A percentile compares a stretch with the other conserved stretches of the same genome.
Evolutionary conservation across 2,888 invertebrate species (phyloP).

Genomic region (Heteromyza rotundicornis): DNA sequence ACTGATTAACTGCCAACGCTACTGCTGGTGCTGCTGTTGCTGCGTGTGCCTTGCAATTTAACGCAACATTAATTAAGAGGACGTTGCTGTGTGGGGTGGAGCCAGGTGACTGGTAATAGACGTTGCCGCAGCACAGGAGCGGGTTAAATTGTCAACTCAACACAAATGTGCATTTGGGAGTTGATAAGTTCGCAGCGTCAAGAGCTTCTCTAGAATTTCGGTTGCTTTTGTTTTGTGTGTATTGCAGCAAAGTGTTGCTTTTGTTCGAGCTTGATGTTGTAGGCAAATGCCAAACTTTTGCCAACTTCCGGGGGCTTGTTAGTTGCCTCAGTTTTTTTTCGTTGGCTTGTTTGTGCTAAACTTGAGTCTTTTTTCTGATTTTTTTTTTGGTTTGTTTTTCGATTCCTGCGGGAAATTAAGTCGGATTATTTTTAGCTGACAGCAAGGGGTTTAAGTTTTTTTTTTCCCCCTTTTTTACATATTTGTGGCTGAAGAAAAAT

Average conservation of each 20-base stretch:
- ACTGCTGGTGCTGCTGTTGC: background rate
- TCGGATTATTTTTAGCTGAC: no score
- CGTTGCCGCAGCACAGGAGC: background rate
- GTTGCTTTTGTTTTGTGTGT: background rate
- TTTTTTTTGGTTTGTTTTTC: background rate
- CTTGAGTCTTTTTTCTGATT: background rate
- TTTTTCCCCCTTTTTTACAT: no score
- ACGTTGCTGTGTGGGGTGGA: background rate
- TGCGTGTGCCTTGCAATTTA: background rate
- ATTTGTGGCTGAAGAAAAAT: no score
- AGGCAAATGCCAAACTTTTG: no score
- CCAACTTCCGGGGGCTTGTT: background rate
- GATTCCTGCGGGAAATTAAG: constrained; percentile 2
- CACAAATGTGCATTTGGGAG: constrained; percentile 1
- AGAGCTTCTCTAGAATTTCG: background rate
- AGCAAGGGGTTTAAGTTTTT: no score
- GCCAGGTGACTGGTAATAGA: background rate
- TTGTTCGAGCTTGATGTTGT: no score
- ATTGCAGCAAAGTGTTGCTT: no score
- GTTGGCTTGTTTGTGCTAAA: background rate
- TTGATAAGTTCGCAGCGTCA: background rate
- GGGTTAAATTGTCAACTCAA: background rate
- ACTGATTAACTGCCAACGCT: constrained; percentile 1
- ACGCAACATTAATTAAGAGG: constrained; percentile 3
- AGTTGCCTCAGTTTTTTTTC: no score